Percentiles rank a stretch among this genome's conserved stretches.
Conservation (phyloP, 2,113 vertebrate genomes). For the Ciconia maguari region DNA sequence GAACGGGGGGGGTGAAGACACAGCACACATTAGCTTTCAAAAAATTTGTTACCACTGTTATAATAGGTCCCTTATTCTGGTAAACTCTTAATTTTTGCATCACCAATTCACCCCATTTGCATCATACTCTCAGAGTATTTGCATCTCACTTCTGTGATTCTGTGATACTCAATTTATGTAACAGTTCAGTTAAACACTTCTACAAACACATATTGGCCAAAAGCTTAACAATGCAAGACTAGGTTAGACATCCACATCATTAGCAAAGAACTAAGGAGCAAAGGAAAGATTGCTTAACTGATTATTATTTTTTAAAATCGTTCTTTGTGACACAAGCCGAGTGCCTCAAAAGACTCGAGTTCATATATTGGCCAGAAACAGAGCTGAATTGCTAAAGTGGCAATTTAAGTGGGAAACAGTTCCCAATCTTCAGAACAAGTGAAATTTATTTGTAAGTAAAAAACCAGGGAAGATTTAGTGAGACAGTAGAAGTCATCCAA, state of each 20-base stretch:
- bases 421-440: neutral
- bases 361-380: neutral
- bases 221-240: neutral
- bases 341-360: neutral
- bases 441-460: neutral
- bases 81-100: neutral
- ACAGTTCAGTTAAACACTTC: neutral
- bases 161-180: rapidly evolving
- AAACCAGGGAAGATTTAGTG: neutral
- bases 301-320: neutral
- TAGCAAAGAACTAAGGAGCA: neutral
- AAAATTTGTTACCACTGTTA: neutral
- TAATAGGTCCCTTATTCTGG: neutral
- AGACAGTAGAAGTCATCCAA: neutral
- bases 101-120: neutral
- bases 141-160: neutral
- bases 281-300: neutral
- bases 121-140: neutral
- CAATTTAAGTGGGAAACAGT: neutral
- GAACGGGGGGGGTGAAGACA: neutral
- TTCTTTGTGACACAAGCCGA: neutral
- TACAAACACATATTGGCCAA: neutral
- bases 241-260: neutral
- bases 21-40: neutral
- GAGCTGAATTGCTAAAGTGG: neutral